These are phyloP conservation scores for Palythoa grandis DNA, from an alignment of 92 coral and sea anemone species.

Conservation along the genomic window DNA sequence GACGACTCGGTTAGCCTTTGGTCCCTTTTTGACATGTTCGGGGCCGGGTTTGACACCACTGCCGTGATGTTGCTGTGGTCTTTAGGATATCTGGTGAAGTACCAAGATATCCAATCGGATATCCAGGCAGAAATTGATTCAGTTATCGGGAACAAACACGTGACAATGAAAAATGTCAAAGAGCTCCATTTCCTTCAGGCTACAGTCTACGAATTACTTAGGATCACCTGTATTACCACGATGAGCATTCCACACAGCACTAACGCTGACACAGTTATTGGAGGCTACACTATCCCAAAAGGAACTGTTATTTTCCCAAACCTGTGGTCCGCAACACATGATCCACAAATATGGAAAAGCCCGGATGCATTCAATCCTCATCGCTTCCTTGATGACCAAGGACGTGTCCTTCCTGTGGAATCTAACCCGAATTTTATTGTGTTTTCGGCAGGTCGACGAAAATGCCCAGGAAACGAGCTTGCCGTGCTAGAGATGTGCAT, in stretches of 20 bases:
- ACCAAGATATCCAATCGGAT: conserved; percentile 50
- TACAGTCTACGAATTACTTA: conserved; percentile 55
- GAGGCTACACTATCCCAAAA: conserved; percentile 56
- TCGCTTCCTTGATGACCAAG: conserved; percentile 57
- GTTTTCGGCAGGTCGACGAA: conserved; percentile 57
- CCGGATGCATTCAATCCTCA: conserved; percentile 60
- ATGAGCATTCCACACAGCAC: conserved; percentile 58
- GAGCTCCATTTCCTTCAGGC: conserved; percentile 54
- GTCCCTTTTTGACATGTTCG: conserved; percentile 48
- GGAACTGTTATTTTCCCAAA: conserved; percentile 61
- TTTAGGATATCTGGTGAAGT: conserved; percentile 46
- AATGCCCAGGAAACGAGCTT: conserved; percentile 54
- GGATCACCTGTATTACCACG: conserved; percentile 54
- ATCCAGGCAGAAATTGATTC: conserved; percentile 59
- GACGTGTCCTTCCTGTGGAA: conserved; percentile 30
- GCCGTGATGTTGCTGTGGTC: conserved; percentile 62
- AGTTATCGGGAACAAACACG: conserved; percentile 47
- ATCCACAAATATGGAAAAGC: conserved; percentile 51
- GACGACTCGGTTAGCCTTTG: conserved; percentile 7
- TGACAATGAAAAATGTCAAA: conserved; percentile 45
- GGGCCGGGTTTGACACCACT: conserved; percentile 61
- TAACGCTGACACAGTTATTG: conserved; percentile 40
- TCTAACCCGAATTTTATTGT: conserved; percentile 49
- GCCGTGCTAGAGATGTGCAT: conserved; percentile 52
- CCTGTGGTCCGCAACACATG: conserved; percentile 60